phyloP scores from a whole-genome alignment of 2,888 invertebrate genomes.

The Timema cristinae region DNA sequence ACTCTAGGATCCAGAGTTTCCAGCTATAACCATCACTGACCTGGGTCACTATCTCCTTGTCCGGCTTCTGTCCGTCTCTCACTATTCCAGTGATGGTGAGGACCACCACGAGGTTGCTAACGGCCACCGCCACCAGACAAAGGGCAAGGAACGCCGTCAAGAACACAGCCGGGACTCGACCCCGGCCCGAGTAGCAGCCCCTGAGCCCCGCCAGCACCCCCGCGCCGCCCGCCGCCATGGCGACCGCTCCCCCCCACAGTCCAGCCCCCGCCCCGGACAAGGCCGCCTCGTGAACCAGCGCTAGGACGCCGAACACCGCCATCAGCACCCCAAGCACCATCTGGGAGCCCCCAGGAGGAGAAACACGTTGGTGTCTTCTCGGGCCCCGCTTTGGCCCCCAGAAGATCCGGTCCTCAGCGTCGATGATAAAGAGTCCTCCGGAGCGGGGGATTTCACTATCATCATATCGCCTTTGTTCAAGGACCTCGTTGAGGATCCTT shows the following conservation, averaged over 20 bases:
- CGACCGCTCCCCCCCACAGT: conserved; percentile 39
- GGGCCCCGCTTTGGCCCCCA: background rate
- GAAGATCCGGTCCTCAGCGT: conserved; percentile 19
- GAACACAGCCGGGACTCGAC: conserved; percentile 28
- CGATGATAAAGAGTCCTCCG: conserved; percentile 23
- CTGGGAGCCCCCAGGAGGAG: conserved; percentile 33
- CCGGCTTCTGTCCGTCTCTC: conserved; percentile 34
- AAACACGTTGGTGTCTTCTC: conserved; percentile 20
- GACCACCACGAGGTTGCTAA: conserved; percentile 40
- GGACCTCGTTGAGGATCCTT: conserved; percentile 16
- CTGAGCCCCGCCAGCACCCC: conserved; percentile 37
- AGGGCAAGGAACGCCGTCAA: conserved; percentile 40
- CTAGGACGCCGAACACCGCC: conserved; percentile 38
- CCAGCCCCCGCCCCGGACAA: conserved; percentile 38
- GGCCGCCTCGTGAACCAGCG: conserved; percentile 38
- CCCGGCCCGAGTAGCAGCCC: conserved; percentile 30
- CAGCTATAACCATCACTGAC: background rate
- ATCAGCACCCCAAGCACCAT: conserved; percentile 37
- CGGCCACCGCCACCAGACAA: conserved; percentile 40
- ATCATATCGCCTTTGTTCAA: conserved; percentile 20
- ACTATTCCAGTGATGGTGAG: conserved; percentile 41
- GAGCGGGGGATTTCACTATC: conserved; percentile 32
- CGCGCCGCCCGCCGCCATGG: conserved; percentile 33
- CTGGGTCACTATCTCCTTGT: background rate
- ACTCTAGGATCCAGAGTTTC: too few species aligned